Conservation (phyloP, 2,888 invertebrate genomes). For the Dastarcus helophoroides region DNA sequence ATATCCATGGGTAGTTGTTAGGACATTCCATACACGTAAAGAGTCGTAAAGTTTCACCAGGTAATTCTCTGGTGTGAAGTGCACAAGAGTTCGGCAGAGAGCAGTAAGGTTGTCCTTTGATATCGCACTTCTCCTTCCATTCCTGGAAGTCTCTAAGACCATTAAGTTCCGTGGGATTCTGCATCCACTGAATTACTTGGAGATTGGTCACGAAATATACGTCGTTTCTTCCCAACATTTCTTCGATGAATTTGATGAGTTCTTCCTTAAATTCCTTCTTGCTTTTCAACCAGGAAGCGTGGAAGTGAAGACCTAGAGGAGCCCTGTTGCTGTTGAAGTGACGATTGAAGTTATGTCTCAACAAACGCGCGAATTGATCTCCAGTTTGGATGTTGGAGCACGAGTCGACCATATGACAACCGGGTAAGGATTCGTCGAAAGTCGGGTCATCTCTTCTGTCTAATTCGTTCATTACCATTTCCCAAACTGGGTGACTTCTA, state of each 20-base stretch:
- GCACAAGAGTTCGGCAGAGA: conserved; percentile 87
- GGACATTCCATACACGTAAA: conserved; percentile 96
- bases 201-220: conserved; percentile 89
- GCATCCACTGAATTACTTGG: conserved; percentile 90
- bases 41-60: conserved; percentile 81
- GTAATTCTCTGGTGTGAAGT: conserved; percentile 77
- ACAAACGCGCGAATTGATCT: conserved; percentile 78
- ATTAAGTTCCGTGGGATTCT: conserved; percentile 80
- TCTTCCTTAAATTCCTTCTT: conserved; percentile 89
- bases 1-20: conserved; percentile 89
- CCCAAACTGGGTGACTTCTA: conserved; percentile 87
- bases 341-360: conserved; percentile 90
- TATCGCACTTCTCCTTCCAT: conserved; percentile 93
- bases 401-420: conserved; percentile 91
- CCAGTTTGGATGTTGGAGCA: conserved; percentile 87
- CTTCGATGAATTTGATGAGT: conserved; percentile 85
- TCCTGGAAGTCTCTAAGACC: conserved; percentile 83
- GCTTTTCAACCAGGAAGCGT: conserved; percentile 89
- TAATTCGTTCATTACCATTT: conserved; percentile 92
- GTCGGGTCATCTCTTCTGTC: conserved; percentile 89
- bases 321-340: conserved; percentile 90
- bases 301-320: conserved; percentile 85
- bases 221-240: conserved; percentile 78
- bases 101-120: conserved; percentile 87
- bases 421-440: conserved; percentile 84